These are phyloP conservation scores for Drusus annulatus DNA, from an alignment of 1,140 invertebrate species.

Conservation along the genomic window DNA sequence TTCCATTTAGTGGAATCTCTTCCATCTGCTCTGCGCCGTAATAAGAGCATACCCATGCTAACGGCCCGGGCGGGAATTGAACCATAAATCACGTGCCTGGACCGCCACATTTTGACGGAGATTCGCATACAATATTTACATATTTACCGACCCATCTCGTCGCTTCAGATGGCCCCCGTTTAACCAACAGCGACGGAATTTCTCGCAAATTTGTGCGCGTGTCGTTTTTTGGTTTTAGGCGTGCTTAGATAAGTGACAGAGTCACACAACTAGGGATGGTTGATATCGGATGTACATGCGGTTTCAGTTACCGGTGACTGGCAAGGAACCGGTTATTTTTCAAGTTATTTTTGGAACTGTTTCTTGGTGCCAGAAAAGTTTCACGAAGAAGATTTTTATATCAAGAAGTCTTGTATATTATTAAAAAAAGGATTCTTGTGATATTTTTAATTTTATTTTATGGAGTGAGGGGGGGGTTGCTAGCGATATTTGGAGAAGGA, in stretches of 20 bases:
- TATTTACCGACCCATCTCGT: conserved; percentile 28
- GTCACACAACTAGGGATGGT: neutral
- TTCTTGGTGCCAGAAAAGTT: no score
- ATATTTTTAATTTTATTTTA: no score
- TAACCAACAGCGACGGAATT: conserved; percentile 6
- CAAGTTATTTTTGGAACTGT: no score
- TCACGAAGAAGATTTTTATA: no score
- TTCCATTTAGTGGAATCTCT: no score
- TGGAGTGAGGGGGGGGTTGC: no score
- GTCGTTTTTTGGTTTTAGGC: neutral
- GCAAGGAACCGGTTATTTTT: no score
- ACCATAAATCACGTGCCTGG: conserved; percentile 33
- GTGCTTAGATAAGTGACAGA: neutral
- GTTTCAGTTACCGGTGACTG: no score
- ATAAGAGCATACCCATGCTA: conserved; percentile 25
- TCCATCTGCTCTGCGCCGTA: neutral
- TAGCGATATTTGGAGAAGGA: no score
- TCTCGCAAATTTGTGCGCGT: neutral
- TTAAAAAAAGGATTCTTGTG: no score
- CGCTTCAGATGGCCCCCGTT: conserved; percentile 9
- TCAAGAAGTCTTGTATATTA: no score
- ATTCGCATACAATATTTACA: conserved; percentile 33
- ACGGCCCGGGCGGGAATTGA: conserved; percentile 19
- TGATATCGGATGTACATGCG: no score
- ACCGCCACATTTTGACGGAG: conserved; percentile 25